A percentile compares a stretch with the other conserved stretches of the same genome.
Evolutionary conservation across 2,113 vertebrate genomes (phyloP).

Genomic region (Pterocles gutturalis): DNA sequence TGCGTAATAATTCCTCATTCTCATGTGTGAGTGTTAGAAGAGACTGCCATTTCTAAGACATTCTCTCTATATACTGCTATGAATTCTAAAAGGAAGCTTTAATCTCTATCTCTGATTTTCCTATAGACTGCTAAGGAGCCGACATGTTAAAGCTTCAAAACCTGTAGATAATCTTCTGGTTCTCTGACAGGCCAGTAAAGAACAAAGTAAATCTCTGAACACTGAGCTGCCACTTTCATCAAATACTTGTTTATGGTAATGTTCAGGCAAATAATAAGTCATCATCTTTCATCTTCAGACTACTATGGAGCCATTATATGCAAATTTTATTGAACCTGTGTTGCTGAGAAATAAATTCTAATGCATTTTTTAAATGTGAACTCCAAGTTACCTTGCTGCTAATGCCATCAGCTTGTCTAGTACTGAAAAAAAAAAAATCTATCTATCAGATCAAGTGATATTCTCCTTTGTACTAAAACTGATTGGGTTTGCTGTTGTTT

Average conservation of each 20-base stretch:
- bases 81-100: slow-evolving; percentile 38
- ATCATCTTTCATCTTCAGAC: slow-evolving; percentile 36
- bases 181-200: not conserved
- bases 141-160: slow-evolving; percentile 27
- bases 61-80: not conserved
- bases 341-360: not conserved
- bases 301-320: slow-evolving; percentile 2
- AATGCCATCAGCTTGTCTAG: not conserved
- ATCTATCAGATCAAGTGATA: not conserved
- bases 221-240: not conserved
- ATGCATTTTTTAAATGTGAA: not conserved
- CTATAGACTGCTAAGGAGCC: not conserved
- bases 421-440: not conserved
- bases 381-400: not conserved
- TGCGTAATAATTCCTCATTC: not conserved
- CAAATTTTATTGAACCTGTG: not conserved
- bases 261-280: slow-evolving; percentile 13
- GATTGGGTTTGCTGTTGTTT: not conserved
- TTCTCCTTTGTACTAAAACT: not conserved
- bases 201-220: slow-evolving; percentile 20
- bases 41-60: slow-evolving; percentile 30
- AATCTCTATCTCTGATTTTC: slow-evolving; percentile 5
- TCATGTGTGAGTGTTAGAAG: not conserved
- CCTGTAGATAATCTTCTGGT: not conserved
- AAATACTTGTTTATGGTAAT: slow-evolving; percentile 21